A percentile compares a stretch with the other conserved stretches of the same genome.
These are phyloP conservation scores for Gallinago stenura DNA, from an alignment of 2,797 vertebrate genomes.

Conservation along the genomic window DNA sequence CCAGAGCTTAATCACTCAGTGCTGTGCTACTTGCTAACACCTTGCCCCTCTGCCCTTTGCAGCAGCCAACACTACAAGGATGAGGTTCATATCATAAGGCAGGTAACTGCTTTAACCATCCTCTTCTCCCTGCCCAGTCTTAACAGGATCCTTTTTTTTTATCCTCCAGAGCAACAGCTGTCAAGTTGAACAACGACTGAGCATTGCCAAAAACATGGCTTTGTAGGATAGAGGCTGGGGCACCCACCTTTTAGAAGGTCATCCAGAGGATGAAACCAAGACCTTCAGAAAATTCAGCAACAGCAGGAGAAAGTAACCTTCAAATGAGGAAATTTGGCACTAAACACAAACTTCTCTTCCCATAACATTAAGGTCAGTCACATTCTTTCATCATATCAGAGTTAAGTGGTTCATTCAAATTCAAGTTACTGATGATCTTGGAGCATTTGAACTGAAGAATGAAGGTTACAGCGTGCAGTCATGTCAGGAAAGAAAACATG, in stretches of 20 bases:
- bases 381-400: not conserved
- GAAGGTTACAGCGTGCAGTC: not conserved
- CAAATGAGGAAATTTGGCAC: not conserved
- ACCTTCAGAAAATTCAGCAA: not conserved
- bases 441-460: not conserved
- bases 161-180: not conserved
- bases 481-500: not conserved
- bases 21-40: not conserved
- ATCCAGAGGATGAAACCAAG: not conserved
- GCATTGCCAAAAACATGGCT: not conserved
- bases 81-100: not conserved
- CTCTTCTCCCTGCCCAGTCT: not conserved
- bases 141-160: not conserved
- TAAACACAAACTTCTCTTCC: not conserved
- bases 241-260: not conserved
- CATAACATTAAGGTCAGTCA: not conserved
- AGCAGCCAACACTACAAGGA: not conserved
- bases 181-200: not conserved
- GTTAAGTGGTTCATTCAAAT: not conserved
- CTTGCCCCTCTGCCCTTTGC: not conserved
- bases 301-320: not conserved
- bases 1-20: not conserved
- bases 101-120: not conserved
- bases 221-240: not conserved
- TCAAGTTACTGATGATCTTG: constrained; percentile 18